Evolutionary conservation across 1,140 invertebrate species (phyloP), one percentile per base, ranked within the genome.

Genomic region (Meteorus sp.): DNA sequence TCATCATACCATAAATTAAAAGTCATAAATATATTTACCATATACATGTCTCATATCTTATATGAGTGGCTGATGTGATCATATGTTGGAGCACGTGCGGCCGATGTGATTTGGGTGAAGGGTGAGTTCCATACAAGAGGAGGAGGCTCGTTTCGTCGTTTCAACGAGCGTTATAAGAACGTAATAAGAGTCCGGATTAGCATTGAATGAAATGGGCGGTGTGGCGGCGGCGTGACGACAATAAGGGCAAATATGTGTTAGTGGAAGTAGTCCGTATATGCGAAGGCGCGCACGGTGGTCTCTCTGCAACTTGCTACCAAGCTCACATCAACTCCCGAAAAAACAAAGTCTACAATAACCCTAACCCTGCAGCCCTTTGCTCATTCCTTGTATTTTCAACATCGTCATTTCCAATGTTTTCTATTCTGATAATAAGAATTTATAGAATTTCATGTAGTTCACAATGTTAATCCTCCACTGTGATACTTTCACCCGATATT

Each of bases 131-230:
- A n/a, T n/a, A n/a, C n/a, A n/a, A n/a, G 8, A 35, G 15, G 44
- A 25, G 8, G 41, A 13, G 43, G 11, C 33, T 52, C 35, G 45
- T 23, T 55, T 58, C 53, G 35, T 33, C 48, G 41, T 37, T 60
- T 64, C 71, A 72, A 69, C 65, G 71, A 62, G 71, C 70, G 74
- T 80, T 80, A 74, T 78, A 79, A 79, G 77, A 78, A 60, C 54
- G 61, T 79, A 80, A 77, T 78, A 78, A 78, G 77, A 78, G 70
- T n/a, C 71, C 68, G 72, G 70, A 79, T 79, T 80, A 80, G 77
- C 78, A 80, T 80, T 79, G 78, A 80, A 80, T 79, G 74, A 76
- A 75, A 72, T 74, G 71, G 70, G 66, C 75, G 72, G 68, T 64
- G 69, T 65, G 68, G 62, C 71, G 64, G 68, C 65, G 68, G 62